Conservation (phyloP, 2,113 vertebrate genomes). For the Chauna torquata region DNA sequence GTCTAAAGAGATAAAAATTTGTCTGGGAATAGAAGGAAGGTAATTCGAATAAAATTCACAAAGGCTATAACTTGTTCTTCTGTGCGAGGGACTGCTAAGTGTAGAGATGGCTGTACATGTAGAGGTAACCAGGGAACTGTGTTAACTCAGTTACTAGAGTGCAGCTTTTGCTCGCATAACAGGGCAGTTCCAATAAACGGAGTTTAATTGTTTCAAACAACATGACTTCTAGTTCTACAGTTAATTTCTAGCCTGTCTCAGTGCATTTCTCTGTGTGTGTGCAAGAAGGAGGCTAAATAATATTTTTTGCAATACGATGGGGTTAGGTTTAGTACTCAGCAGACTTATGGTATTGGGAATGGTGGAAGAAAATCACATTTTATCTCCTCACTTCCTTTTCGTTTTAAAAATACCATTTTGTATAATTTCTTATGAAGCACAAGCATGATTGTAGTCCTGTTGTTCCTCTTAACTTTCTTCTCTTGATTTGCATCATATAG, state of each 20-base stretch:
- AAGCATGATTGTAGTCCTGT: not conserved
- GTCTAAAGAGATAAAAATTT: not conserved
- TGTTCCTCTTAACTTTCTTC: not conserved
- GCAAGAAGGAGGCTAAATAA: rapidly evolving
- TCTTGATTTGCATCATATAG: not conserved
- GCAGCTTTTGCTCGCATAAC: not conserved
- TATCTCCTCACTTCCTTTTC: not conserved
- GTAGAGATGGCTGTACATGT: not conserved
- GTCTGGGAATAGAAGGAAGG: not conserved
- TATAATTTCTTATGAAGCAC: not conserved
- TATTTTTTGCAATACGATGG: not conserved
- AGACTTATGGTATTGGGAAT: not conserved
- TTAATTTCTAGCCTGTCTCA: not conserved
- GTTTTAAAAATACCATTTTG: not conserved
- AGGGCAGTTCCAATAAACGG: not conserved
- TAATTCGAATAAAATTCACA: not conserved
- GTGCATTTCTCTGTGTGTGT: not conserved
- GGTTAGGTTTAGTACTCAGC: not conserved
- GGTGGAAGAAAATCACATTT: not conserved
- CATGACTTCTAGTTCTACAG: not conserved
- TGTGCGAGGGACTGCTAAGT: not conserved
- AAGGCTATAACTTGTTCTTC: not conserved
- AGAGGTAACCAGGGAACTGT: not conserved
- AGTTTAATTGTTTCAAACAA: not conserved
- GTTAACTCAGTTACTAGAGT: not conserved